phyloP scores from a whole-genome alignment of 2,888 invertebrate genomes.

The Onchidella celtica region DNA sequence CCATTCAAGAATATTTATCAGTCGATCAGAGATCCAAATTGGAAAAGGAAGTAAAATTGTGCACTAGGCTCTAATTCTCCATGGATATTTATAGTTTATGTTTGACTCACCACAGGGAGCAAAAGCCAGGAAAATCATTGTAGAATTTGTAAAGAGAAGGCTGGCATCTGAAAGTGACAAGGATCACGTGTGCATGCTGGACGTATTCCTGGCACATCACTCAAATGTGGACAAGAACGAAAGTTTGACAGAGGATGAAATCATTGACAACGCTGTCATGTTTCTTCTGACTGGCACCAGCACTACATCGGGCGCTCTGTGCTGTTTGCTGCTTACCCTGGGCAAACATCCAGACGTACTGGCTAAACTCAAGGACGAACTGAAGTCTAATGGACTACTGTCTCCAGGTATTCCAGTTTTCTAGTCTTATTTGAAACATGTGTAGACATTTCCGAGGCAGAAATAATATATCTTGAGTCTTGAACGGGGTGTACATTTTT shows the following conservation, averaged over 20 bases:
- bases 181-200: slow-evolving; percentile 32
- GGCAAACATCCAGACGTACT: slow-evolving; percentile 58
- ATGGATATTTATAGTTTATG: no score
- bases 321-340: slow-evolving; percentile 52
- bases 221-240: slow-evolving; percentile 3
- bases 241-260: slow-evolving; percentile 33
- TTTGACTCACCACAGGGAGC: slow-evolving; percentile 16
- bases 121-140: slow-evolving; percentile 36
- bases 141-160: slow-evolving; percentile 26
- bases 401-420: slow-evolving; percentile 18
- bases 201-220: slow-evolving; percentile 19
- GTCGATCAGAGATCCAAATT: no score
- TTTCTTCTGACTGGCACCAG: slow-evolving; percentile 37
- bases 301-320: slow-evolving; percentile 38
- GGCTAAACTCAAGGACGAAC: slow-evolving; percentile 54
- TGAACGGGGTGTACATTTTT: no score
- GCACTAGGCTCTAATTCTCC: no score
- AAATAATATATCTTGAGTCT: no score
- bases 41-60: no score
- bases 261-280: slow-evolving; percentile 40
- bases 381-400: slow-evolving; percentile 43
- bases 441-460: no score
- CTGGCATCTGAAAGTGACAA: slow-evolving; percentile 12
- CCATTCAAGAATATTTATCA: no score
- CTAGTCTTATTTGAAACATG: no score